Base-by-base conservation (phyloP, 1,140 invertebrate species). In the Triops longicaudatus region DNA sequence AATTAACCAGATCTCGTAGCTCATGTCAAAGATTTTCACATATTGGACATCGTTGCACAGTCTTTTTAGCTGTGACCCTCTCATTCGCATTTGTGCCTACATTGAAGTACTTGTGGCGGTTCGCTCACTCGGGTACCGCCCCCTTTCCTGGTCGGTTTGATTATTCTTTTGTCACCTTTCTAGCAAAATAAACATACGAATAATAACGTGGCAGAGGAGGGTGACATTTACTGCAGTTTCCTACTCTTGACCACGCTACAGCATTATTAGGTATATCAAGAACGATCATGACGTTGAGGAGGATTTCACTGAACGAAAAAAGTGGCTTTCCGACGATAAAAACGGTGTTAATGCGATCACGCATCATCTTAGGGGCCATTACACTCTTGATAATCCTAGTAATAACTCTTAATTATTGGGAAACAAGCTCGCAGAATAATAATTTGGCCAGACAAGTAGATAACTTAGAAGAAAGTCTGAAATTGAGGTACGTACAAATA, bases 401-500 rank as follows among this genome's bases (percentile, higher is more conserved):
- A 27, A 31, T 37, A 37, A 27, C 41, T 0, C 73, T 73, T 4
- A 77, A 72, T 73, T 73, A 44, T 14, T 77, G 76, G 76, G 76
- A 73, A 10, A 72, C 73, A 11, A 73, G 72, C 11, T 41, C 76
- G 6, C 76, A 77, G 42, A 77, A 77, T 77, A 74, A 26, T 28
- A 72, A 77, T 28, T 42, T 77, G 1, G 42, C 27, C 7, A 72
- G 27, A 71, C 43, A 72, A 43, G 50, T 77, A 10, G 76, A 77
- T 22, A 71, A 17, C 7, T 43, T 77, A 27, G 76, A 77, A 43
- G 76, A 77, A 27, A 77, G 73, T 71, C 26, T 77, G 27, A 77
- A 77, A 31, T 42, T 77, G 11, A 43, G 76, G 76, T 77, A 77
- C n/a, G 11, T n/a, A 28, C 73, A 12, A 27, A 76, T 27, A 41